Base-by-base conservation (phyloP, 2,797 vertebrate genomes). In the Emys orbicularis region DNA sequence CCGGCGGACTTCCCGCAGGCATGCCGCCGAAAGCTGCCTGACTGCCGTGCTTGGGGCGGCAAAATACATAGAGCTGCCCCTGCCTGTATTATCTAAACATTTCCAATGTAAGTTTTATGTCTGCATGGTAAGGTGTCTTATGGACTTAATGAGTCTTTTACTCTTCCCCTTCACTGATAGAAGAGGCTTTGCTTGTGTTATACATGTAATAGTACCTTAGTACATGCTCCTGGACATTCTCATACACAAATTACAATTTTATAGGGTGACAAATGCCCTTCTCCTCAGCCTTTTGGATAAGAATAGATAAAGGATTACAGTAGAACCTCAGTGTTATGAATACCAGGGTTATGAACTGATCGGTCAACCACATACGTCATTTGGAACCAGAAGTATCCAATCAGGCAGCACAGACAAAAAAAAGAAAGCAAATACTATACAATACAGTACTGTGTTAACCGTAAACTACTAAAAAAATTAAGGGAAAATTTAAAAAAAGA, bases 11-110 rank as follows among this genome's bases (percentile, higher is more conserved):
- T 44, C 44, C 44, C 44, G 8, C 44, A 44, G 44, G 44, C 44
- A 44, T 44, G 44, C 44, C 8, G 44, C 44, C 44, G 44, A 44
- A 44, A 44, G 44, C 44, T 44, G 44, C 2, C 44, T 44, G 44
- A 44, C 8, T 44, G 44, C 44, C 44, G 8, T 44, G 44, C 44
- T 44, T 44, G 44, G 44, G 44, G 44, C 44, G 8, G 44, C 44
- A 44, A 44, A 44, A 44, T 44, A 44, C 44, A 44, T 44, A 8
- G 44, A 44, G 44, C 8, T 44, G 44, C 44, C 57, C 27, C 90
- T 4, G 0, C 27, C 90, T 4, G 0, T 74, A 8, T 27, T 82
- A 1, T 37, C 52, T 79, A 84, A 81, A 57, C 49, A 54, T n/a
- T 0, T 21, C 50, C 27, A 77, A 34, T 18, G 15, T 61, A 59